Evolutionary conservation across 64 coral and sea anemone species (phyloP).

Genomic region (Orbicella faveolata): DNA sequence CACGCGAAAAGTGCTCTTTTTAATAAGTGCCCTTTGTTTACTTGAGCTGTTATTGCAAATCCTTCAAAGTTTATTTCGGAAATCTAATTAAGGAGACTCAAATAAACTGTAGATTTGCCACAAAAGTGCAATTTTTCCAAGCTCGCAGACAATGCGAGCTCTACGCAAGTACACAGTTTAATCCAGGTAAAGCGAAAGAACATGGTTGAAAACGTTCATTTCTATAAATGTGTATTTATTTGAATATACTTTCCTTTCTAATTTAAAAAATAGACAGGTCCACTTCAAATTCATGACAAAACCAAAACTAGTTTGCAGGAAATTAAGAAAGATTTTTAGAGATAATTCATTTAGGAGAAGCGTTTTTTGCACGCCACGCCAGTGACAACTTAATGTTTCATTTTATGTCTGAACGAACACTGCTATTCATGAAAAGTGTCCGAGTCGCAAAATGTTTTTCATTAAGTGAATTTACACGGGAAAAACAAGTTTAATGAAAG

Average conservation of each 20-base stretch:
- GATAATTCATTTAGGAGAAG: no score
- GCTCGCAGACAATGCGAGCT: not conserved
- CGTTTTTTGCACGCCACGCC: not conserved
- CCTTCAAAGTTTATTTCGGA: not conserved
- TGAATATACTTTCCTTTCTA: not conserved
- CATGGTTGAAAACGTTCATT: not conserved
- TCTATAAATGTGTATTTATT: not conserved
- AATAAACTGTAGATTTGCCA: not conserved
- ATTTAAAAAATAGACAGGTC: not conserved
- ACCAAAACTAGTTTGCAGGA: not conserved
- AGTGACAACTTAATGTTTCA: not conserved
- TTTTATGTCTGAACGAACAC: not conserved
- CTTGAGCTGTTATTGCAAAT: not conserved
- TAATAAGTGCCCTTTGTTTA: conserved; percentile 16
- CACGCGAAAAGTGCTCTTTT: not conserved
- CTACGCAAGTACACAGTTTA: not conserved
- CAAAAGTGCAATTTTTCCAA: not conserved
- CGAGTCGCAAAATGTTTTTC: conserved; percentile 3
- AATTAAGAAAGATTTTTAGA: not conserved
- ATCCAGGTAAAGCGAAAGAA: not conserved
- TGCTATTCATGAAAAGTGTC: not conserved
- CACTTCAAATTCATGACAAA: not conserved
- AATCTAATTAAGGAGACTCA: not conserved
- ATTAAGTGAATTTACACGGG: conserved; percentile 44
- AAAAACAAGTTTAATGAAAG: conserved; percentile 49